Evolutionary conservation across 2,888 invertebrate species (phyloP).

Genomic region (Neoascia interrupta): DNA sequence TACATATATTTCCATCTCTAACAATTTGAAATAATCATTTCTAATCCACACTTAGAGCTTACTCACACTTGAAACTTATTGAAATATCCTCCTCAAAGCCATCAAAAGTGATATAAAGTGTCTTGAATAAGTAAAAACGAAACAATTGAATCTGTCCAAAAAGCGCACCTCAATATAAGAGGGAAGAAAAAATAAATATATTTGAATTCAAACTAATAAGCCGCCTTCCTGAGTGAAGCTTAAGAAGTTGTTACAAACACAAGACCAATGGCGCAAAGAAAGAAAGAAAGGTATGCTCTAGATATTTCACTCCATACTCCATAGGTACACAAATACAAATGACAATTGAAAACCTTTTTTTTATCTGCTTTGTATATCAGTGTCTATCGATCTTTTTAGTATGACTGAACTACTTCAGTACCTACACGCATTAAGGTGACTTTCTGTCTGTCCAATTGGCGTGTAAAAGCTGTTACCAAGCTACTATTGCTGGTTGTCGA

Average conservation of each 20-base stretch:
- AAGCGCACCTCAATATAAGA: constrained; percentile 14
- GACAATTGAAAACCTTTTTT: constrained; percentile 43
- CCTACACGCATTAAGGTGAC: constrained; percentile 53
- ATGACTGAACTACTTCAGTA: constrained; percentile 51
- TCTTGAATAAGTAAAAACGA: constrained; percentile 7
- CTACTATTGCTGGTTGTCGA: constrained; percentile 30
- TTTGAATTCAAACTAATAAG: constrained; percentile 37
- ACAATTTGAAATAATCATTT: constrained; percentile 6
- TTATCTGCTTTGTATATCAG: constrained; percentile 24
- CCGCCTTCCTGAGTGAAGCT: constrained; percentile 17
- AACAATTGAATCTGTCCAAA: constrained; percentile 1
- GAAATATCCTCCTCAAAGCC: constrained; percentile 27
- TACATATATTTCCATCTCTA: too few relatives aligned
- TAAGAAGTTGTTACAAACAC: constrained; percentile 39
- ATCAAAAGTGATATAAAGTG: constrained; percentile 35
- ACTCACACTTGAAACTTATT: constrained; percentile 8
- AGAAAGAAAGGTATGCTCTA: constrained; percentile 49
- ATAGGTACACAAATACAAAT: too few relatives aligned
- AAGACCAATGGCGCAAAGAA: constrained; percentile 2
- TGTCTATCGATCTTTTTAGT: constrained; percentile 28
- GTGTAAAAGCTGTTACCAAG: constrained; percentile 27
- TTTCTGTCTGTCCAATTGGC: constrained; percentile 51
- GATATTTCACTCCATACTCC: constrained; percentile 8
- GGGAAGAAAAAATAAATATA: too few relatives aligned
- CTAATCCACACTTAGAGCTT: constrained; percentile 18